Conservation (phyloP, 2,113 vertebrate genomes). For the Eurypyga helias region DNA sequence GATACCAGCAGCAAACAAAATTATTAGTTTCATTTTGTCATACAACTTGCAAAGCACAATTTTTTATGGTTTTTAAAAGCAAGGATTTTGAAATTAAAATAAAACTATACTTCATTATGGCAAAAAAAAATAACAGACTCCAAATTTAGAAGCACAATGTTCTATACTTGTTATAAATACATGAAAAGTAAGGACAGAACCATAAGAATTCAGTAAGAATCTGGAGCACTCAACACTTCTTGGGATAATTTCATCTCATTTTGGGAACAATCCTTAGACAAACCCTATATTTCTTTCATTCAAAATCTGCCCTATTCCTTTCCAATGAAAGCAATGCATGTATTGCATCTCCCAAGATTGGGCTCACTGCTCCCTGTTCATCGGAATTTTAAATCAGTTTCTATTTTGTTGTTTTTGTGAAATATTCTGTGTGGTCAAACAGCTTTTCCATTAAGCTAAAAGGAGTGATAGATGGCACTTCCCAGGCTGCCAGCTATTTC, state of each 20-base stretch:
- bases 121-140: not conserved
- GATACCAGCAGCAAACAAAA: constrained; percentile 41
- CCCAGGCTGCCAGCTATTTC: not conserved
- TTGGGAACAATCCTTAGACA: not conserved
- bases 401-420: not conserved
- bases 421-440: not conserved
- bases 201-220: not conserved
- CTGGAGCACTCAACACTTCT: not conserved
- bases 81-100: constrained; percentile 43
- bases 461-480: not conserved
- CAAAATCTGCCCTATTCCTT: not conserved
- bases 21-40: constrained; percentile 68
- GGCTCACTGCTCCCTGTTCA: not conserved
- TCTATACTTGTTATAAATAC: not conserved
- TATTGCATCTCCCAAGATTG: not conserved
- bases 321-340: not conserved
- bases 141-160: not conserved
- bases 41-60: constrained; percentile 25
- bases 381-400: constrained; percentile 1
- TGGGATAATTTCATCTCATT: not conserved
- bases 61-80: not conserved
- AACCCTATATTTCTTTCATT: not conserved
- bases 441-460: not conserved
- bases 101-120: constrained; percentile 10
- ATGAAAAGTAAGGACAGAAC: not conserved